Base-by-base conservation (phyloP, 2,797 vertebrate species). In the Euthynnus affinis region DNA sequence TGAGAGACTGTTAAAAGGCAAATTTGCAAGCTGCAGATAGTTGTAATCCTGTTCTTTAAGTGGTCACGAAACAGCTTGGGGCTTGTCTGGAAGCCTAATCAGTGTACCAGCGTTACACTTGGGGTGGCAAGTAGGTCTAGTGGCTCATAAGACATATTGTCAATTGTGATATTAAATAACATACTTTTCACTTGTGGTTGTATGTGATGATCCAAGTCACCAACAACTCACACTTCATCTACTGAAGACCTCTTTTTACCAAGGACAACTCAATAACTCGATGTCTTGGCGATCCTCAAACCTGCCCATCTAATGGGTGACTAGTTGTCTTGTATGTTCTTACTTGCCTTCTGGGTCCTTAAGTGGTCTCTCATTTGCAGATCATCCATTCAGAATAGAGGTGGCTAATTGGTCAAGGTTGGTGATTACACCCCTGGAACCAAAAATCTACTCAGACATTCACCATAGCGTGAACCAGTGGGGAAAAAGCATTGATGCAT, bases 341-440 rank as follows among this genome's bases (percentile, higher is more conserved):
- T 20, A 5, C 53, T 34, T 40, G 27, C 12, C 49, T 69, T 61
- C 13, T 22, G n/a, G 37, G 44, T 74, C 58, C 57, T 61, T 37
- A 22, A 68, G 53, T 69, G n/a, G 29, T 61, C 62, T 61, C n/a
- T 58, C 56, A 48, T 85, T 86, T 64, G 37, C 58, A 40, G 17
- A 7, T 76, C 62, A 71, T 48, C 65, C 66, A 71, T 83, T 80
- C 48, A 60, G 58, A 66, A 64, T 71, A 59, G 58, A 83, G 61
- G 51, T 78, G 62, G 32, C 65, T 72, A 77, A 89, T 91, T 84
- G 80, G 56, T 72, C 61, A 70, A 64, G 74, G 52, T 29, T 66
- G 55, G 48, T 59, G 66, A 82, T 84, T 82, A 81, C 23, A 76
- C 70, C 68, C 71, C 60, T 73, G 74, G 61, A 85, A 78, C 74